Conservation (phyloP, 2,797 vertebrate species). For the Phoebastria nigripes region DNA sequence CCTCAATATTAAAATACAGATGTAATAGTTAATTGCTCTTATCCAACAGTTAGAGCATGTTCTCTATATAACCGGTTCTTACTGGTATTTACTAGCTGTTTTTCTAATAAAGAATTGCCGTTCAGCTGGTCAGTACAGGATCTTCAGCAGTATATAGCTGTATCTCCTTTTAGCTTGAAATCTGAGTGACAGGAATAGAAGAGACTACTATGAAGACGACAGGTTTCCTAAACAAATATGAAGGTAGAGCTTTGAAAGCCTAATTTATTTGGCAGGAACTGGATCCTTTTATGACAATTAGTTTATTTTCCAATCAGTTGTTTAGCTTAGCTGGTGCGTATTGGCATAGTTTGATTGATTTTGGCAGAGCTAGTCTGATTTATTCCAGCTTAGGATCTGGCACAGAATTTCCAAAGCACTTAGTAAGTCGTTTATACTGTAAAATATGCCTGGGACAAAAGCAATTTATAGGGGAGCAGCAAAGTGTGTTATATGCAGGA, state of each 20-base stretch:
- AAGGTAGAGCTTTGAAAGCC: not conserved
- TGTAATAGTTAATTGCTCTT: not conserved
- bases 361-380: not conserved
- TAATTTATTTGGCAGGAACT: not conserved
- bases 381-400: not conserved
- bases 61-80: not conserved
- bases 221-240: not conserved
- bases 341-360: not conserved
- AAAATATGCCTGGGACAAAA: not conserved
- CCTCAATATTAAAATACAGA: not conserved
- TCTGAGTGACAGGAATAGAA: not conserved
- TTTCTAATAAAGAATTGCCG: not conserved
- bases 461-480: not conserved
- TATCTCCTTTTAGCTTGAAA: not conserved
- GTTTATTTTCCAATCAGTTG: not conserved
- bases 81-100: not conserved
- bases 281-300: not conserved
- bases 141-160: not conserved
- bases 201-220: not conserved
- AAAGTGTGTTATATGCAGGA: not conserved
- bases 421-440: not conserved
- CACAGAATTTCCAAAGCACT: not conserved
- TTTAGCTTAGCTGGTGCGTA: not conserved
- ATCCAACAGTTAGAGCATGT: not conserved
- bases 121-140: not conserved